Evolutionary conservation across 2,888 invertebrate genomes (phyloP), one percentile per base, ranked within the genome.

Genomic region (Anarsia innoxiella): DNA sequence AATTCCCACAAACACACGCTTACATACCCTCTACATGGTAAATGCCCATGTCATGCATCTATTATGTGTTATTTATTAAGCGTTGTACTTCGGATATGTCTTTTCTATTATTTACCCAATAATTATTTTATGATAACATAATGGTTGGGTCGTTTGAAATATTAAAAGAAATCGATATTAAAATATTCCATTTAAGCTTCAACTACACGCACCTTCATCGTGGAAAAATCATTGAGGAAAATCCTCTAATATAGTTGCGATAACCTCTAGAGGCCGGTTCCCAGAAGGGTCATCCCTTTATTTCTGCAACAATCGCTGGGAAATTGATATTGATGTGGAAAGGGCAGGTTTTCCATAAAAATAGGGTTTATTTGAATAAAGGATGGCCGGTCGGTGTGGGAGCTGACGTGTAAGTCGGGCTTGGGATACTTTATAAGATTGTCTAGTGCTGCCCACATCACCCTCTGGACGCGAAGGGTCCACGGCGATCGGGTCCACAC

Each of bases 331-430:
- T 84, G 83, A 84, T 84, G 83, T 76, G 78, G 74, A 82, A 76
- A 80, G 80, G 82, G 80, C 79, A 78, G 66, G 70, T 77, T 83
- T 82, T 84, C 82, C 83, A 84, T 84, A 83, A 84, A 84, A 84
- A 83, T 83, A 83, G 83, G 83, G 83, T 83, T 82, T 83, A 84
- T 84, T 84, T 84, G 80, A 84, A 84, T 84, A 84, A 84, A 78
- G 80, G 83, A 84, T 83, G 76, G 67, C 70, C 70, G 71, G 67
- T 48, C 63, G 66, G 70, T 51, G 59, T 54, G 67, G 65, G 70
- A 57, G 53, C 67, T 68, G 80, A 77, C 75, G 69, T 63, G 68
- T 67, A 66, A 64, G 66, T 56, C 59, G 50, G n/a, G n/a, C n/a
- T n/a, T n/a, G n/a, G 62, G 68, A 47, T 73, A 68, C 68, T 77